Evolutionary conservation across 2,797 vertebrate genomes (phyloP).

Genomic region (Epinephelus awoara): DNA sequence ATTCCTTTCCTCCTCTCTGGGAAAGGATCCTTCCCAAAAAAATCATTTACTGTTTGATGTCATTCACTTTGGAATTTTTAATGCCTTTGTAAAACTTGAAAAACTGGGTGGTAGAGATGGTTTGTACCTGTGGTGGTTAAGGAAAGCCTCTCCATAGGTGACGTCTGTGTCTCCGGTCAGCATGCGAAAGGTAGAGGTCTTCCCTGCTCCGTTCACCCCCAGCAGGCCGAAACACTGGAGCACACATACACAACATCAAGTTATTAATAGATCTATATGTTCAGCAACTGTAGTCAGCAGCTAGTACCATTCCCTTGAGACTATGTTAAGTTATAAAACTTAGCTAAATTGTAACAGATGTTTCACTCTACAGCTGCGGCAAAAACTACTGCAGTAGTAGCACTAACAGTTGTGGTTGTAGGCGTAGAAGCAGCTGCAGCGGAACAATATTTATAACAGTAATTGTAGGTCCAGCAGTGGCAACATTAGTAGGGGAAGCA

Average conservation of each 20-base stretch:
- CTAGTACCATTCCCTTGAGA: neutral
- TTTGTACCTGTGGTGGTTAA: conserved; percentile 83
- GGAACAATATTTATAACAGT: neutral
- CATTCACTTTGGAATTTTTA: too few relatives aligned
- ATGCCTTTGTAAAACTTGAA: neutral
- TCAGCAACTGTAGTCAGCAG: neutral
- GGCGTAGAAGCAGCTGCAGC: neutral
- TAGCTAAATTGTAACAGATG: neutral
- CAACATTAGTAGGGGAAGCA: neutral
- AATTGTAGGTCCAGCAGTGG: neutral
- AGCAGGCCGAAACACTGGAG: conserved; percentile 80
- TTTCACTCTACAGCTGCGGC: neutral
- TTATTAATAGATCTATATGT: neutral
- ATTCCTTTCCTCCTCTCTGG: neutral
- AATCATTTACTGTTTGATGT: neutral
- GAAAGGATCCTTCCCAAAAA: neutral
- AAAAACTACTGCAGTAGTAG: neutral
- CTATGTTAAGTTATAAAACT: neutral
- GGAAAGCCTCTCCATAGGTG: conserved; percentile 85
- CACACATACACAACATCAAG: conserved; percentile 13
- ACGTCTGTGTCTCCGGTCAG: conserved; percentile 87
- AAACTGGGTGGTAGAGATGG: neutral
- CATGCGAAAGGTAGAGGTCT: conserved; percentile 89
- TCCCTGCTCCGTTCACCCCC: conserved; percentile 88
- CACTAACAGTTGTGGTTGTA: neutral